Percentiles rank a stretch among this genome's conserved stretches.
phyloP scores from a whole-genome alignment of 2,888 invertebrate species.

The Homarus gammarus region DNA sequence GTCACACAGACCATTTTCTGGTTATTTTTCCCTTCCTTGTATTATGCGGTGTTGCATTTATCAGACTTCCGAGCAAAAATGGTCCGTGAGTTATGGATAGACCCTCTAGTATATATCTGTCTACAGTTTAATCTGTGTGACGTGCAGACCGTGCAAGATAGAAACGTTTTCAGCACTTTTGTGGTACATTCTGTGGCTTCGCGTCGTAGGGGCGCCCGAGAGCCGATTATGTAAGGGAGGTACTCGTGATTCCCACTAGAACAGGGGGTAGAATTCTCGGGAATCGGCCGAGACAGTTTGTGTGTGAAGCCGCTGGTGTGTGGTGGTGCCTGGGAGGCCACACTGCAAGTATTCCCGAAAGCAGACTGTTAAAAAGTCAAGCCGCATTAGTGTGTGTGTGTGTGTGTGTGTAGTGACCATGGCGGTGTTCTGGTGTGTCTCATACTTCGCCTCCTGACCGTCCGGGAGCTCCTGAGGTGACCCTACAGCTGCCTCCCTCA shows the following conservation, averaged over 20 bases:
- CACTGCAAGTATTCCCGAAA: neutral
- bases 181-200: slow-evolving; percentile 40
- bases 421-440: too few species aligned
- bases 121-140: neutral
- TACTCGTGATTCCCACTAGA: slow-evolving; percentile 46
- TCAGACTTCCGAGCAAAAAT: slow-evolving; percentile 21
- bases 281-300: slow-evolving; percentile 16
- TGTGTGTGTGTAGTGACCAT: too few species aligned
- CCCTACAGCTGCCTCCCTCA: too few species aligned
- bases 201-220: neutral
- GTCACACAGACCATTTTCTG: slow-evolving; percentile 7
- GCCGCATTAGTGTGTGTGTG: too few species aligned
- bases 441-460: too few species aligned
- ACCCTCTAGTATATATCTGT: slow-evolving; percentile 22
- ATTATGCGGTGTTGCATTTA: slow-evolving; percentile 33
- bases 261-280: slow-evolving; percentile 21
- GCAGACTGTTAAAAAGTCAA: too few species aligned
- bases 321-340: neutral
- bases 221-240: slow-evolving; percentile 44
- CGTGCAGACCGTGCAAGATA: neutral
- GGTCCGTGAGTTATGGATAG: slow-evolving; percentile 4
- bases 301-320: neutral
- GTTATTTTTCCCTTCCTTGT: neutral
- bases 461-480: too few species aligned
- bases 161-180: neutral